phyloP scores from a whole-genome alignment of 2,888 invertebrate species.

The Coelinius sp. region DNA sequence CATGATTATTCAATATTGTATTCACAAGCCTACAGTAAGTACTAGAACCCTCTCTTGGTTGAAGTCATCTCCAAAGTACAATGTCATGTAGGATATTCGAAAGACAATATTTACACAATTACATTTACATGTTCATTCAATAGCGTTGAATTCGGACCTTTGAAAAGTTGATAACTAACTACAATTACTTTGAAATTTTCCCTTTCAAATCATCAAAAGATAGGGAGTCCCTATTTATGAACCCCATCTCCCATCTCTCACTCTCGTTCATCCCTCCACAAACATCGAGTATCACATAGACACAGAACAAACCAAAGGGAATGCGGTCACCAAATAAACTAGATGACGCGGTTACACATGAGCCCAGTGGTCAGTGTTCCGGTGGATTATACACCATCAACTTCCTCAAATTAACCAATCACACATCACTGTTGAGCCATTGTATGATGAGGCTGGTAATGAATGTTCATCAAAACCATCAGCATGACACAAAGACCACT shows the following conservation, averaged over 20 bases:
- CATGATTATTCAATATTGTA: background rate
- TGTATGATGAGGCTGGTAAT: conserved; percentile 5
- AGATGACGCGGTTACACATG: background rate
- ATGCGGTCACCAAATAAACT: conserved; percentile 3
- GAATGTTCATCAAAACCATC: background rate
- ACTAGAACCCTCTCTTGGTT: background rate
- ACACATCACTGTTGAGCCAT: background rate
- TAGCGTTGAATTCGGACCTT: background rate
- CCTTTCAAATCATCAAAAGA: background rate
- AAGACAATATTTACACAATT: background rate
- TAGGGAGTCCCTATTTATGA: background rate
- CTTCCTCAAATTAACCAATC: conserved; percentile 16
- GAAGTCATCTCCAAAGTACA: background rate
- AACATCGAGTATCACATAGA: background rate
- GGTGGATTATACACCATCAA: background rate
- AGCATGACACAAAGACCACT: background rate
- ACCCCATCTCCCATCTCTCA: background rate
- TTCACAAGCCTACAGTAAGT: background rate
- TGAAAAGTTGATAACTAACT: background rate
- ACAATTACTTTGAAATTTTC: background rate
- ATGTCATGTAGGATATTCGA: background rate
- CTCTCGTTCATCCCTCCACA: background rate
- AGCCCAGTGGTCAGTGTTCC: background rate
- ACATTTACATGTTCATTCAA: background rate
- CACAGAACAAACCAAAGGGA: background rate